These are phyloP conservation scores for Silurus asotus DNA, from an alignment of 2,113 vertebrate genomes.

Conservation along the genomic window DNA sequence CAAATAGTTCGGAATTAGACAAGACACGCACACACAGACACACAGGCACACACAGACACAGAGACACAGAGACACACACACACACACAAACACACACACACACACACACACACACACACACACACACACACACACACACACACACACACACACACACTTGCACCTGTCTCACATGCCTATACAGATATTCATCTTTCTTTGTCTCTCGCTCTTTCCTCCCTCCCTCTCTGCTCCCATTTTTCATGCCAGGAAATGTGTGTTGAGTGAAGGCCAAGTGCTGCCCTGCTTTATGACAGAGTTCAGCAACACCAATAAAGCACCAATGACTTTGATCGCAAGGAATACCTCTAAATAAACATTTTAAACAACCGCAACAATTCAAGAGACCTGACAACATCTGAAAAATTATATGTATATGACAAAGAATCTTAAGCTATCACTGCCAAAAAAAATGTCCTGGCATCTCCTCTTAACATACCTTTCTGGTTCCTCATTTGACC, in stretches of 20 bases:
- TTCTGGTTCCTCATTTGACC: constrained; percentile 7
- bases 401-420: constrained; percentile 28
- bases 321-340: constrained; percentile 54
- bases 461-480: constrained; percentile 20
- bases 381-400: constrained; percentile 5
- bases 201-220: background rate
- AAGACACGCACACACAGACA: background rate
- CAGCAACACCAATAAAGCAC: constrained; percentile 65
- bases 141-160: background rate
- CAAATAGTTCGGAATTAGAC: constrained; percentile 12
- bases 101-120: constrained; percentile 1
- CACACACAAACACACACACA: constrained; percentile 23
- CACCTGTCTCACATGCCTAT: constrained; percentile 35
- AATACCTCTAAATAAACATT: constrained; percentile 59
- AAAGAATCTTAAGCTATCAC: constrained; percentile 21
- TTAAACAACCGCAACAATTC: constrained; percentile 8
- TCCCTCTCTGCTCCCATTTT: constrained; percentile 9
- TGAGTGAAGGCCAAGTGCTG: constrained; percentile 58
- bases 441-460: background rate
- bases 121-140: constrained; percentile 23
- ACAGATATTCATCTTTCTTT: constrained; percentile 21
- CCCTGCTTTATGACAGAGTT: constrained; percentile 63
- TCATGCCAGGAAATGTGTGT: constrained; percentile 56
- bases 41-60: constrained; percentile 2
- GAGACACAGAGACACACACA: background rate